These are phyloP conservation scores for Heliconius cydno DNA, from an alignment of 2,888 invertebrate genomes.

Conservation along the genomic window DNA sequence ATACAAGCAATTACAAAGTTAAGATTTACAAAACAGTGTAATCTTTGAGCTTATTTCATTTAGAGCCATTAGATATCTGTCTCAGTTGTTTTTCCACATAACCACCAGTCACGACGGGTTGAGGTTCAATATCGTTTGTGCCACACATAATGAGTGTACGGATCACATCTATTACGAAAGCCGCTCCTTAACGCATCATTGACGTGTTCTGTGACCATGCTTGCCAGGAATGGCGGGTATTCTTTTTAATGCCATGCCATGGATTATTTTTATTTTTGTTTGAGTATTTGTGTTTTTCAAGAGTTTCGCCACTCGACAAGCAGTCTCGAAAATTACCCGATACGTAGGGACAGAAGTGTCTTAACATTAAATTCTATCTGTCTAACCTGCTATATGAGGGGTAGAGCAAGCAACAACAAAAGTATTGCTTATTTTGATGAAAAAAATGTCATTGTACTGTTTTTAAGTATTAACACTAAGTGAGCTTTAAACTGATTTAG, in stretches of 20 bases:
- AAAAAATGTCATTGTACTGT: no score
- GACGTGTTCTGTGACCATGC: conserved; percentile 47
- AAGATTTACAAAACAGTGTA: conserved; percentile 45
- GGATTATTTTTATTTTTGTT: no score
- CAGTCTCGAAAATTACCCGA: no score
- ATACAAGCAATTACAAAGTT: conserved; percentile 24
- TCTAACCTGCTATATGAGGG: no score
- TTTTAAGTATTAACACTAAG: no score
- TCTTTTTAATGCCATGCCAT: neutral
- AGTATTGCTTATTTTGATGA: no score
- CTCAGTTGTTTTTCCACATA: neutral
- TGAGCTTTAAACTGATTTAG: no score
- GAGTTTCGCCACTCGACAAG: no score
- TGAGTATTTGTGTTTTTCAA: no score
- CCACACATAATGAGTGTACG: conserved; percentile 39
- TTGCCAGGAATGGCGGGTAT: neutral
- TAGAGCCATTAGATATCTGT: conserved; percentile 43
- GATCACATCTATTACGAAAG: conserved; percentile 56
- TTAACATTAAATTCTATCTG: no score
- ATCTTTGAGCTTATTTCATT: conserved; percentile 48
- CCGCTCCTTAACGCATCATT: conserved; percentile 62
- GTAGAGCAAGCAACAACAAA: no score
- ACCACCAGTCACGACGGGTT: conserved; percentile 21
- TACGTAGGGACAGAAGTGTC: no score
- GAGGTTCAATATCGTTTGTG: conserved; percentile 38